Evolutionary conservation across 2,797 vertebrate genomes (phyloP), one percentile per base, ranked within the genome.

Genomic region (Knipowitschia caucasica): DNA sequence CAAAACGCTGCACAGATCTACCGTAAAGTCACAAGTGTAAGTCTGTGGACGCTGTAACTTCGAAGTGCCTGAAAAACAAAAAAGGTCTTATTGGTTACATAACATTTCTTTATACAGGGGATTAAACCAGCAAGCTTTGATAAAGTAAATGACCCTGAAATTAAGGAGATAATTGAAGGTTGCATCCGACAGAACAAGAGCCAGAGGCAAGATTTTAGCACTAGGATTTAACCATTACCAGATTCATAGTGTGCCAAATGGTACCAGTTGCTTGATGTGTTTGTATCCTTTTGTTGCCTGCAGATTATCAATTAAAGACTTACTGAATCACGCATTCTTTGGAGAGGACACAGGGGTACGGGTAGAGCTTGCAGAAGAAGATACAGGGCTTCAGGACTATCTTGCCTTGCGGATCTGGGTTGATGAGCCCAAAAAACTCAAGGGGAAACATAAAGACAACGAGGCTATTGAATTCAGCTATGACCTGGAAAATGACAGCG

Each of bases 391-490:
- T 30, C 90, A 92, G 56, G 82, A 92, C 15, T 94, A 90, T 29
- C 75, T 98, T 61, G 94, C 93, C 14, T 86, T 98, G 8, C 86
- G 96, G 20, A 93, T 98, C 57, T 95, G 96, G 93, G 95, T 98
- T 44, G 96, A 98, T 75, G 96, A 98, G 2, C 94, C 96, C 36
- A 96, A 96, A 73, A 96, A 96, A 61, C 80, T 98, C 51, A 98
- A 98, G 81, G 95, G 95, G n/a, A 98, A 97, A 40, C 94, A 98
- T 86, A 97, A 98, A 80, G 96, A 98, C 77, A 98, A 98, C 0
- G 95, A 98, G 77, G 96, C 96, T 76, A 95, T 98, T 14, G 96
- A 98, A 83, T 97, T 98, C 81, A 95, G 92, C 83, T 98, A 98
- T 36, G 89, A 95, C 81, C 85, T 96, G 81, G 94, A 96, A 53